These are phyloP conservation scores for Cryptocheilus praepositus DNA, from an alignment of 2,888 invertebrate species.

Conservation along the genomic window DNA sequence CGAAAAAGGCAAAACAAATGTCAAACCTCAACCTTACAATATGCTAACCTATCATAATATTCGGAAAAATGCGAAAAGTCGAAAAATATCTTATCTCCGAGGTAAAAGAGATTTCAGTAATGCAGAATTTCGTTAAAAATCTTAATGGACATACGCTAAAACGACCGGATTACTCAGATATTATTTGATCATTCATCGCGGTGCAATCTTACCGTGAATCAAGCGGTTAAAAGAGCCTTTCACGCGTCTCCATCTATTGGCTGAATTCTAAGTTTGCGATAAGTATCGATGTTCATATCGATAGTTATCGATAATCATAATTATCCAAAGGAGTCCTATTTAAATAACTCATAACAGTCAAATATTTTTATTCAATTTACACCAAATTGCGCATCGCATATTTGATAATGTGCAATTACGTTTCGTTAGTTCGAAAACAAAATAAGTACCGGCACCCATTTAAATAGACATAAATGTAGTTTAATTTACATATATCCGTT, in stretches of 20 bases:
- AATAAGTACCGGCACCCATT: too few species aligned
- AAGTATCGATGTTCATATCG: constrained; percentile 24
- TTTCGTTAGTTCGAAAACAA: too few species aligned
- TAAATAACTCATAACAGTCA: too few species aligned
- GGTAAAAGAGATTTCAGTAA: constrained; percentile 23
- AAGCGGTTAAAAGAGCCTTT: constrained; percentile 53
- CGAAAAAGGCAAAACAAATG: constrained; percentile 17
- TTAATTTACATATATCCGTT: too few species aligned
- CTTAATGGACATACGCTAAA: constrained; percentile 30
- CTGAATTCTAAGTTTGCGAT: constrained; percentile 4
- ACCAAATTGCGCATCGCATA: too few species aligned
- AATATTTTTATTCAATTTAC: too few species aligned
- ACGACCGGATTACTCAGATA: constrained; percentile 61
- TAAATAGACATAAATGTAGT: too few species aligned
- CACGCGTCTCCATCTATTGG: constrained; percentile 24
- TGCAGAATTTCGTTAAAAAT: constrained; percentile 44
- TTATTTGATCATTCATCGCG: constrained; percentile 40
- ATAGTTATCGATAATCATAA: background rate
- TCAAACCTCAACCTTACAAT: constrained; percentile 26
- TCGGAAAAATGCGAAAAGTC: constrained; percentile 9
- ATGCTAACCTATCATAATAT: constrained; percentile 6
- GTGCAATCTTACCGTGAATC: constrained; percentile 63
- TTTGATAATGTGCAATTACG: too few species aligned
- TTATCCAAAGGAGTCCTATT: too few species aligned
- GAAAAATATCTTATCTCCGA: constrained; percentile 53